Conservation (phyloP, 1,140 invertebrate species). For the Sesamia nonagrioides region DNA sequence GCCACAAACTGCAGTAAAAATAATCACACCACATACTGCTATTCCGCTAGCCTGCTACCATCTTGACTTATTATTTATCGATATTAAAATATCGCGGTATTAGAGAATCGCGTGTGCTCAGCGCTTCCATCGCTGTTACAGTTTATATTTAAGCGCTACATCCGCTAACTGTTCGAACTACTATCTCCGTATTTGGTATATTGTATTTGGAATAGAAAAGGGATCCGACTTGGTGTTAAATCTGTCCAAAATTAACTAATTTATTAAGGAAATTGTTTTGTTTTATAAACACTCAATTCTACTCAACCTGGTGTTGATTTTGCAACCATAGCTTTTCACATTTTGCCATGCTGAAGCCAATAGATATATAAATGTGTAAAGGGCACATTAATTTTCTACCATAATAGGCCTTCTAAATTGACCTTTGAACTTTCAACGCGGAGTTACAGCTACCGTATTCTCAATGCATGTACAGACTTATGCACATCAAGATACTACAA, state of each 20-base stretch:
- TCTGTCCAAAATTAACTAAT: slow-evolving; percentile 18
- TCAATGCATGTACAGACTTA: too few relatives aligned
- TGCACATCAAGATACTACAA: too few relatives aligned
- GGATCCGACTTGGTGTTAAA: slow-evolving; percentile 24
- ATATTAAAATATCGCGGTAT: slow-evolving; percentile 38
- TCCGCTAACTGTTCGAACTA: slow-evolving; percentile 21
- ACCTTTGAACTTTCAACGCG: background rate
- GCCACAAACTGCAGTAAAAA: slow-evolving; percentile 10
- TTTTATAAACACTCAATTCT: background rate
- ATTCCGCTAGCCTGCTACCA: slow-evolving; percentile 11
- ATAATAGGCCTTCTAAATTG: background rate
- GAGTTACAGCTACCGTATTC: too few relatives aligned
- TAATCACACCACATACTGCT: slow-evolving; percentile 38
- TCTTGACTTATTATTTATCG: slow-evolving; percentile 43
- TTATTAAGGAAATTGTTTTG: slow-evolving; percentile 28
- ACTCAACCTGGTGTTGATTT: background rate
- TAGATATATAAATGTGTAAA: too few relatives aligned
- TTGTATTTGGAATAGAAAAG: slow-evolving; percentile 13
- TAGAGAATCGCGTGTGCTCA: slow-evolving; percentile 39
- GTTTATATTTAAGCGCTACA: slow-evolving; percentile 28
- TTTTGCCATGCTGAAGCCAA: too few relatives aligned
- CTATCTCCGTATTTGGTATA: slow-evolving; percentile 20
- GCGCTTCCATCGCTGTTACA: slow-evolving; percentile 17
- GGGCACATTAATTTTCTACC: too few relatives aligned
- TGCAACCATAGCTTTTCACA: background rate